Conservation (phyloP, 2,888 invertebrate genomes). For the Stenolophus ochropezus region DNA sequence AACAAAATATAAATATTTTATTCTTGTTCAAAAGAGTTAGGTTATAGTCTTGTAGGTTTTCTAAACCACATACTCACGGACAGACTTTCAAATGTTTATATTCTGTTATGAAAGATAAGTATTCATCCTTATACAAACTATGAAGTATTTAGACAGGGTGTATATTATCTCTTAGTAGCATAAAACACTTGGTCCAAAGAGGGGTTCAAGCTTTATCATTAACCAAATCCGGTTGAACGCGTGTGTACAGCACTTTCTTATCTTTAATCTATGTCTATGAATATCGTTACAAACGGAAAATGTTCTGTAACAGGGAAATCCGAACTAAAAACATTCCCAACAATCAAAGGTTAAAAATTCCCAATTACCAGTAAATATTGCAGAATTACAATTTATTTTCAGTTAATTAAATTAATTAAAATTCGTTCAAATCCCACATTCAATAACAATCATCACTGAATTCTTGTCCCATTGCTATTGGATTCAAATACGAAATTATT, state of each 20-base stretch:
- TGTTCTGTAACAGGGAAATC: not conserved
- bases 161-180: slow-evolving; percentile 12
- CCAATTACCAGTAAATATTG: not conserved
- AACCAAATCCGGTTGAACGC: slow-evolving; percentile 42
- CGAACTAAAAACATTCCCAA: not conserved
- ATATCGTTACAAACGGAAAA: not conserved
- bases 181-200: slow-evolving; percentile 34
- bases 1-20: no score
- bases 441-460: no score
- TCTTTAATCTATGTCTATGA: slow-evolving; percentile 27
- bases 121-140: not conserved
- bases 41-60: no score
- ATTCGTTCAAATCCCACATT: no score
- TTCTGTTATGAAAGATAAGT: not conserved
- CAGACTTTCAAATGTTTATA: no score
- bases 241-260: not conserved
- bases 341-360: not conserved
- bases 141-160: not conserved
- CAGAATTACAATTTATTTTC: no score
- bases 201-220: slow-evolving; percentile 47
- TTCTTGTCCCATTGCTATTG: no score
- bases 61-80: no score
- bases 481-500: not conserved
- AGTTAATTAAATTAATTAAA: no score
- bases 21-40: no score